These are phyloP conservation scores for Eulemur rufifrons DNA, from an alignment of 2,113 vertebrate species.

Conservation along the genomic window DNA sequence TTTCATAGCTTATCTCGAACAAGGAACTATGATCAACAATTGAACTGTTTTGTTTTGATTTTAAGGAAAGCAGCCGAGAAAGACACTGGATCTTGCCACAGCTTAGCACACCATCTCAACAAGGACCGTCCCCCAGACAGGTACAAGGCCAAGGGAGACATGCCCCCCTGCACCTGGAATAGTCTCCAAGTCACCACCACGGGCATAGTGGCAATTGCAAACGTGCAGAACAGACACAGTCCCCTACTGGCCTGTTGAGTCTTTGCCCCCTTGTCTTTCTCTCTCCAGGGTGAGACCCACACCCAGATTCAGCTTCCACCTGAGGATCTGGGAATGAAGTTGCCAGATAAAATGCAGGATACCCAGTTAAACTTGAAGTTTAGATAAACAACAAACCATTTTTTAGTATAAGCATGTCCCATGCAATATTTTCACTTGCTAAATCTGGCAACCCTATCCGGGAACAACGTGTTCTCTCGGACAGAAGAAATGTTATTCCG, in stretches of 20 bases:
- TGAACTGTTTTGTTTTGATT: not conserved
- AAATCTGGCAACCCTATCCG: not conserved
- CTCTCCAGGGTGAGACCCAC: not conserved
- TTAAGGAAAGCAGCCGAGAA: not conserved
- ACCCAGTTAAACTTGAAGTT: not conserved
- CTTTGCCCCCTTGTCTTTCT: not conserved
- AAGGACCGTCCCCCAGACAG: not conserved
- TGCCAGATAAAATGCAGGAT: not conserved
- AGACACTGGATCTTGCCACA: not conserved
- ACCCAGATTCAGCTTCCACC: not conserved
- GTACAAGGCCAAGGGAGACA: not conserved
- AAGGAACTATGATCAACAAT: not conserved
- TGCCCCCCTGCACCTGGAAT: not conserved
- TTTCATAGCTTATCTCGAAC: not conserved
- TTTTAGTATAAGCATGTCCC: not conserved
- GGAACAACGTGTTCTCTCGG: not conserved
- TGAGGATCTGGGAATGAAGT: not conserved
- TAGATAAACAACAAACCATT: not conserved
- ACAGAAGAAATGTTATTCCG: not conserved
- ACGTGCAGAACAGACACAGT: not conserved
- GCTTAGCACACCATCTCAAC: not conserved
- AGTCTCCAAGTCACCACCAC: not conserved
- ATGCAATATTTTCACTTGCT: not conserved
- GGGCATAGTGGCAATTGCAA: not conserved
- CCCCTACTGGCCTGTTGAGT: rapidly evolving